Base-by-base conservation (phyloP, 2,797 vertebrate genomes). In the Pithecia hirsuta region DNA sequence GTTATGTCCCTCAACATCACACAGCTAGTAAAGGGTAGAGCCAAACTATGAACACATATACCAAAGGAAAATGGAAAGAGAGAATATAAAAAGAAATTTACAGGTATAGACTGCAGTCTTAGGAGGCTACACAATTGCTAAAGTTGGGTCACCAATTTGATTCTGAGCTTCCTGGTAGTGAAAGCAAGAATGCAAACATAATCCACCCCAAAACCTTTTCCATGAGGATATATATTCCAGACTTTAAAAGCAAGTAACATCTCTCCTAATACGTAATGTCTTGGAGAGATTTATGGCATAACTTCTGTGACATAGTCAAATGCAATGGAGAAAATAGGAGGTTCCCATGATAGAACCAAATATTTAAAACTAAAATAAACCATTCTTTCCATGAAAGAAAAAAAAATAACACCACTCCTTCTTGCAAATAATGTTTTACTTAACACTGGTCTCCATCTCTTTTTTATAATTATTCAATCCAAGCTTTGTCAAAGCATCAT, bases 391-490 rank as follows among this genome's bases (percentile, higher is more conserved):
- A 7, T 78, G 5, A 83, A 78, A 92, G 89, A 92, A 87, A 95
- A 81, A 87, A 82, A 74, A 24, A 20, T 55, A 24, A 57, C 19
- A 91, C 90, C 61, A 83, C 85, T 94, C 57, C 36, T 90, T 75
- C 64, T 44, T 89, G 48, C 41, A 84, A 89, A 81, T 83, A 70
- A 61, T 75, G 55, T 93, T 95, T 97, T 78, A 48, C 92, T 96
- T 97, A 91, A 89, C 75, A 57, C 81, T 57, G 72, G 91, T 72
- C 81, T 96, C 91, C 72, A 81, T 96, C 64, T 91, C 85, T 83
- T 97, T 91, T 80, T 80, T 30, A 57, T 97, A 92, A 96, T 96
- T 96, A 84, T 89, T 96, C 92, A 89, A n/a, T 87, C 84, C 52
- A 72, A 94, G 76, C 85, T 95, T 95, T 85, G 92, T 92, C 91